Percentiles rank a stretch among this genome's conserved stretches.
These are phyloP conservation scores for Mayetiola destructor DNA, from an alignment of 2,888 invertebrate genomes.

Conservation along the genomic window DNA sequence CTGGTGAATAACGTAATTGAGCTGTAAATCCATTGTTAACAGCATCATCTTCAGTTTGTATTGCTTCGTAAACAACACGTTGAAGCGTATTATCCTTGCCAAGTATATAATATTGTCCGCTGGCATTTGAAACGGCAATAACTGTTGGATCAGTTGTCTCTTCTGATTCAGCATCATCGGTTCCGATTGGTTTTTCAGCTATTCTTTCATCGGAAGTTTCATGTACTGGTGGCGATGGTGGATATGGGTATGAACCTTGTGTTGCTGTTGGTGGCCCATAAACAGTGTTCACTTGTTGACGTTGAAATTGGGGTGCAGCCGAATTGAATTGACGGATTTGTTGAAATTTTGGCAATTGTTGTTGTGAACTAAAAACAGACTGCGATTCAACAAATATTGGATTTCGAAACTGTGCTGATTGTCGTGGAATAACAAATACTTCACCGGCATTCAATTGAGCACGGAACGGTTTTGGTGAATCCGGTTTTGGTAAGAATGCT, in stretches of 20 bases:
- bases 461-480: background rate
- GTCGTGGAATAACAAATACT: background rate
- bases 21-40: slow-evolving; percentile 30
- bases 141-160: slow-evolving; percentile 20
- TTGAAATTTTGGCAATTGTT: background rate
- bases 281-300: slow-evolving; percentile 5
- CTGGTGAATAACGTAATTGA: slow-evolving; percentile 30
- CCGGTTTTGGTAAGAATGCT: background rate
- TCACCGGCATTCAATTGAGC: background rate
- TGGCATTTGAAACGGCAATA: slow-evolving; percentile 21
- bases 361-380: background rate
- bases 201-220: background rate
- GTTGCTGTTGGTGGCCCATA: slow-evolving; percentile 12
- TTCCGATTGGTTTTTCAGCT: background rate
- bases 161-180: slow-evolving; percentile 13
- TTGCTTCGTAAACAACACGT: slow-evolving; percentile 30
- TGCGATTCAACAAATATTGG: background rate
- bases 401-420: background rate
- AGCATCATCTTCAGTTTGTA: slow-evolving; percentile 26
- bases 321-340: background rate
- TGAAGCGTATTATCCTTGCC: slow-evolving; percentile 32
- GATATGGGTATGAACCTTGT: slow-evolving; percentile 20
- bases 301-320: too few relatives aligned
- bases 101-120: slow-evolving; percentile 34
- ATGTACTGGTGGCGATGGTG: slow-evolving; percentile 19